A percentile compares a stretch with the other conserved stretches of the same genome.
These are phyloP conservation scores for Laspeyria flexula DNA, from an alignment of 2,888 invertebrate species.

Conservation along the genomic window DNA sequence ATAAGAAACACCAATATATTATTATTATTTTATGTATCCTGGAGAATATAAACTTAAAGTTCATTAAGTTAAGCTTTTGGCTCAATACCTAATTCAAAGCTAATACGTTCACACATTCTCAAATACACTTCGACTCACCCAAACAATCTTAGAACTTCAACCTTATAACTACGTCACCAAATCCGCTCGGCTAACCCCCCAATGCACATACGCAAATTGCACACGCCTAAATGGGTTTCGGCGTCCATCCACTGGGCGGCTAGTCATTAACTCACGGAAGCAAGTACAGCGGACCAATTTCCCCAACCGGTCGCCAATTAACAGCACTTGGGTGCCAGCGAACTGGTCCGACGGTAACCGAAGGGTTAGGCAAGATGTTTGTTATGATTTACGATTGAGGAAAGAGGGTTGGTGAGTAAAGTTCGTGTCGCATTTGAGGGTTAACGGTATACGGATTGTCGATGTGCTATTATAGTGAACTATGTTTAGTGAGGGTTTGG, in stretches of 20 bases:
- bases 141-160: slow-evolving; percentile 39
- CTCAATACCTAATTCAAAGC: no score
- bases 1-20: no score
- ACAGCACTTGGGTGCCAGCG: slow-evolving; percentile 72
- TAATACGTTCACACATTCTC: neutral
- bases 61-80: no score
- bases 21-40: no score
- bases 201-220: slow-evolving; percentile 79
- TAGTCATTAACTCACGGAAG: slow-evolving; percentile 85
- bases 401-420: slow-evolving; percentile 46
- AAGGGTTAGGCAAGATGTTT: slow-evolving; percentile 82
- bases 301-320: slow-evolving; percentile 82
- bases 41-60: no score
- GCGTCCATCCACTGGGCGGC: slow-evolving; percentile 80
- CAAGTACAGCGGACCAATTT: slow-evolving; percentile 83
- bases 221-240: slow-evolving; percentile 81
- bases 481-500: neutral
- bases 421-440: slow-evolving; percentile 46
- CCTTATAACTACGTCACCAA: slow-evolving; percentile 59
- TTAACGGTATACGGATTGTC: slow-evolving; percentile 34
- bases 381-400: slow-evolving; percentile 79
- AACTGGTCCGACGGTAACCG: slow-evolving; percentile 62
- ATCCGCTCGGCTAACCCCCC: slow-evolving; percentile 70
- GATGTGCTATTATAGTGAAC: slow-evolving; percentile 19
- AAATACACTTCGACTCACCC: neutral